Conservation (phyloP, 2,888 invertebrate species). For the Hermaeophaga mercurialis region DNA sequence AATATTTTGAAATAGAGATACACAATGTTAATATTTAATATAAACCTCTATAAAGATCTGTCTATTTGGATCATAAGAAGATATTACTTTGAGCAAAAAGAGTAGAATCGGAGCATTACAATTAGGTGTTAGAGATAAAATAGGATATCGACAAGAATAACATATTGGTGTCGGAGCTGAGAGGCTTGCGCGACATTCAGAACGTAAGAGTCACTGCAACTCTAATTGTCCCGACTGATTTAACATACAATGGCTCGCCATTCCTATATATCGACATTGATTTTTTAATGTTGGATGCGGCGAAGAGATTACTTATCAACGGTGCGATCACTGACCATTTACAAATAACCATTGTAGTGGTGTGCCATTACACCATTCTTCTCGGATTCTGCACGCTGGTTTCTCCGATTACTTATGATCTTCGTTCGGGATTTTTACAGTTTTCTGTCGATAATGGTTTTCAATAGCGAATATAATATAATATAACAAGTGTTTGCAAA, state of each 20-base stretch:
- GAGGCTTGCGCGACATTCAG: constrained; percentile 37
- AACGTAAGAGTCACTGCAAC: constrained; percentile 47
- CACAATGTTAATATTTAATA: too few relatives aligned
- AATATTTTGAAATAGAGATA: too few relatives aligned
- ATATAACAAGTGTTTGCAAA: background rate
- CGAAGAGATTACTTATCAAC: constrained; percentile 53
- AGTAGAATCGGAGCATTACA: constrained; percentile 9
- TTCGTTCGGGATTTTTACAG: constrained; percentile 8
- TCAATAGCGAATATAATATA: background rate
- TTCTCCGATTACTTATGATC: constrained; percentile 23
- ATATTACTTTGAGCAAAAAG: constrained; percentile 1
- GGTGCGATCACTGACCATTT: constrained; percentile 54
- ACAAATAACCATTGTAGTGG: constrained; percentile 56
- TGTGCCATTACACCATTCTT: constrained; percentile 25
- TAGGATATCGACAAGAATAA: constrained; percentile 27
- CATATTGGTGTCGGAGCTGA: constrained; percentile 43
- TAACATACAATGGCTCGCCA: constrained; percentile 54
- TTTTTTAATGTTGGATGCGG: constrained; percentile 55
- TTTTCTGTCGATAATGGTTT: constrained; percentile 2
- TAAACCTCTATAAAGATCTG: too few relatives aligned
- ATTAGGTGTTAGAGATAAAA: constrained; percentile 21
- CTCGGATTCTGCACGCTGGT: constrained; percentile 18
- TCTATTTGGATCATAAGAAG: background rate
- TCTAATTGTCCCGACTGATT: constrained; percentile 52
- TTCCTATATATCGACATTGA: constrained; percentile 52